These are phyloP conservation scores for Lycocorax pyrrhopterus DNA, from an alignment of 2,113 vertebrate species.

Conservation along the genomic window DNA sequence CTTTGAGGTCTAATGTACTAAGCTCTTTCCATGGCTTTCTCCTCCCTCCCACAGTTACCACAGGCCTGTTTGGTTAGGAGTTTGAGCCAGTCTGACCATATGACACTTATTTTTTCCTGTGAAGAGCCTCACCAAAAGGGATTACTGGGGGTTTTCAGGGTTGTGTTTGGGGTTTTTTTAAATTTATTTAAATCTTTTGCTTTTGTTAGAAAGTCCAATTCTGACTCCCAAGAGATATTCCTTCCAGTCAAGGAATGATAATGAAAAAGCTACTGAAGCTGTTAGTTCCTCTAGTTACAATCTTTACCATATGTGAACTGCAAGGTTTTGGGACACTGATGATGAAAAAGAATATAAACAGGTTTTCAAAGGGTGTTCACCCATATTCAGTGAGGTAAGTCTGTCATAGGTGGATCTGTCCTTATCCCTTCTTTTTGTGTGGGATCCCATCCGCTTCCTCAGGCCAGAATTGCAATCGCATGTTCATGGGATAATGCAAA, in stretches of 20 bases:
- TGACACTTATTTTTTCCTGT: neutral
- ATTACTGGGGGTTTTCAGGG: neutral
- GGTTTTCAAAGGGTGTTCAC: neutral
- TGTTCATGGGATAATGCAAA: neutral
- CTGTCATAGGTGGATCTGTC: neutral
- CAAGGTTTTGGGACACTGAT: neutral
- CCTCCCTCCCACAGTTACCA: neutral
- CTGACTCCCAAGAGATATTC: neutral
- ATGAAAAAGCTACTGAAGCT: neutral
- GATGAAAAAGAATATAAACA: neutral
- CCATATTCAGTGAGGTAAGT: neutral
- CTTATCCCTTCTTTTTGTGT: neutral
- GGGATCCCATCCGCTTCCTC: neutral
- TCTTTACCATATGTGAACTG: neutral
- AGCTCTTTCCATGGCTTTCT: neutral
- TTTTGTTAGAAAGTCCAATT: neutral
- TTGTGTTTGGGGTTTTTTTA: neutral
- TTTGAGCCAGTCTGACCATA: neutral
- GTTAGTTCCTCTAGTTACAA: neutral
- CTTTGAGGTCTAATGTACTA: neutral
- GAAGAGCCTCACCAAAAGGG: neutral
- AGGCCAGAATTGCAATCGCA: accelerated
- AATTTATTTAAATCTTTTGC: neutral
- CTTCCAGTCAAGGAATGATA: neutral
- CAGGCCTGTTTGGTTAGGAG: neutral